These are phyloP conservation scores for Cynopterus sphinx DNA, from an alignment of 2,797 vertebrate species.

Conservation along the genomic window DNA sequence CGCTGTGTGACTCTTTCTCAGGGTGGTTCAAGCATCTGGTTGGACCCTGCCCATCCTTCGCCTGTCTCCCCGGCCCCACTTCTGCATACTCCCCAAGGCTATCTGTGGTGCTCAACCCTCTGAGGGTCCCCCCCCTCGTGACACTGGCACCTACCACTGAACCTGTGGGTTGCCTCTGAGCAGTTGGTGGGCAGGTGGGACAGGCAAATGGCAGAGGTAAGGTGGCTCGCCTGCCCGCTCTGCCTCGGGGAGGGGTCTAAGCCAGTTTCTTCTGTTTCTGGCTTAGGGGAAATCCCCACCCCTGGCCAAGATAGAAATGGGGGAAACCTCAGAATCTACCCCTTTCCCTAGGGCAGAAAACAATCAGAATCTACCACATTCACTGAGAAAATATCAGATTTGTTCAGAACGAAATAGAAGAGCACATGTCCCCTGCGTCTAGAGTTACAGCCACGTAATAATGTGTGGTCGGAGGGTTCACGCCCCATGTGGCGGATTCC, in stretches of 20 bases:
- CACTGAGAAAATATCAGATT: background rate
- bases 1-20: background rate
- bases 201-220: background rate
- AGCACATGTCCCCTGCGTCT: background rate
- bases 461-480: rapidly evolving
- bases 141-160: rapidly evolving
- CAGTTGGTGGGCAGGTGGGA: background rate
- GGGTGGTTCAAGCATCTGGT: background rate
- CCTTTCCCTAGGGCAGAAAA: background rate
- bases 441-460: background rate
- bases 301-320: background rate
- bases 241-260: background rate
- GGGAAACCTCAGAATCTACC: background rate
- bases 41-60: background rate
- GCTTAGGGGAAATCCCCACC: background rate
- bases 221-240: rapidly evolving
- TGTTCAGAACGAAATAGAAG: background rate
- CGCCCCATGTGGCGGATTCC: rapidly evolving
- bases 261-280: background rate
- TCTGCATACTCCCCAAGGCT: background rate
- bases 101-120: background rate
- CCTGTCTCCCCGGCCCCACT: background rate
- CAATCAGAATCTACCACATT: too few species aligned
- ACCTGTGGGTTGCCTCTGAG: too few species aligned
- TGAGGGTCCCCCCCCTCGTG: background rate